Percentiles rank a stretch among this genome's conserved stretches.
Evolutionary conservation across 2,888 invertebrate species (phyloP).

Genomic region (Anagyrus pseudococci): DNA sequence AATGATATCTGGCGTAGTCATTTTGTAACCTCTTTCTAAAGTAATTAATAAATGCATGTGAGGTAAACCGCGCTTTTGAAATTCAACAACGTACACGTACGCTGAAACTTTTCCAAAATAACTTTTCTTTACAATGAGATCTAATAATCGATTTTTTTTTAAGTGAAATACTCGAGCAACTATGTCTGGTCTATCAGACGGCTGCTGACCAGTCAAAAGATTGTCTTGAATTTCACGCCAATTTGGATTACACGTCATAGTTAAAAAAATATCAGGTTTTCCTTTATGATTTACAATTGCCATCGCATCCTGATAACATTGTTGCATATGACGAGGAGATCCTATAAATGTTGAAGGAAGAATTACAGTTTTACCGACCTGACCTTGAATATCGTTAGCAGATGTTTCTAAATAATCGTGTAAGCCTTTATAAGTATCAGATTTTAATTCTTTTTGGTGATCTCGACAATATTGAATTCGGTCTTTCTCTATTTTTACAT

Average conservation of each 20-base stretch:
- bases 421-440: constrained; percentile 42
- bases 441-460: constrained; percentile 37
- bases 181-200: constrained; percentile 36
- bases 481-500: constrained; percentile 47
- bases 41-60: constrained; percentile 41
- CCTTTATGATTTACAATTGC: constrained; percentile 58
- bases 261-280: constrained; percentile 59
- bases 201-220: constrained; percentile 24
- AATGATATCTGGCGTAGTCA: constrained; percentile 31
- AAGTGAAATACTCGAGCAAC: constrained; percentile 30
- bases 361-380: constrained; percentile 50
- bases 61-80: constrained; percentile 37
- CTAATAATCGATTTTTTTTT: constrained; percentile 33
- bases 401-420: constrained; percentile 45
- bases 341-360: constrained; percentile 54
- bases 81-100: constrained; percentile 37
- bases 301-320: constrained; percentile 60
- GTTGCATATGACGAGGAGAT: constrained; percentile 51
- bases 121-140: constrained; percentile 33
- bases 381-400: constrained; percentile 34
- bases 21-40: constrained; percentile 37
- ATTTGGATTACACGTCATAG: constrained; percentile 60
- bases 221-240: constrained; percentile 52
- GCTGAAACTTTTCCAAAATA: constrained; percentile 35
- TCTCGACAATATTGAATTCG: constrained; percentile 32